Conservation (phyloP, 1,140 invertebrate genomes). For the Brachionus asplanchnoidis region DNA sequence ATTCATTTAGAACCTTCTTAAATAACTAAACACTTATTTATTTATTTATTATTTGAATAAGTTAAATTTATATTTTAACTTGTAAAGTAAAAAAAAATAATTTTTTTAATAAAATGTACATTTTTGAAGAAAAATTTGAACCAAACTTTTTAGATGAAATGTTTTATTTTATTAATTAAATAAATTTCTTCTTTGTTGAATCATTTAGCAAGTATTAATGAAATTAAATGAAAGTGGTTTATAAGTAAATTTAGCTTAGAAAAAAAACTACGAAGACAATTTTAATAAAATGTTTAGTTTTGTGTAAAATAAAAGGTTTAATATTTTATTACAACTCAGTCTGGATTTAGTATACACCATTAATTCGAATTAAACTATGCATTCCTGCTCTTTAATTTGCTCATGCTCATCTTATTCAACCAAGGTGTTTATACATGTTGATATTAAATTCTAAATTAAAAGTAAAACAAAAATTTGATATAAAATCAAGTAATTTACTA, state of each 20-base stretch:
- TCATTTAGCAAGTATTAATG: too few relatives aligned
- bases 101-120: too few relatives aligned
- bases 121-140: too few relatives aligned
- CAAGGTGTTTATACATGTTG: conserved; percentile 1
- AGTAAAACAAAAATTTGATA: conserved; percentile 28
- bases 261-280: neutral
- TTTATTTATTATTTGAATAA: too few relatives aligned
- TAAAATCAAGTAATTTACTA: neutral
- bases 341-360: neutral
- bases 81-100: too few relatives aligned
- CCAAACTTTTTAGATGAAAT: too few relatives aligned
- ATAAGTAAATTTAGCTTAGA: neutral
- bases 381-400: conserved; percentile 6
- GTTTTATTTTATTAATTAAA: too few relatives aligned
- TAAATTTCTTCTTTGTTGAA: too few relatives aligned
- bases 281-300: neutral
- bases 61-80: too few relatives aligned
- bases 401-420: conserved; percentile 7
- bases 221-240: too few relatives aligned
- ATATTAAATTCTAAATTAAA: conserved; percentile 16
- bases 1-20: too few relatives aligned
- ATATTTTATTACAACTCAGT: neutral
- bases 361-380: neutral
- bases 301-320: neutral
- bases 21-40: too few relatives aligned